Base-by-base conservation (phyloP, 2,888 invertebrate species). In the Pachymerium ferrugineum region DNA sequence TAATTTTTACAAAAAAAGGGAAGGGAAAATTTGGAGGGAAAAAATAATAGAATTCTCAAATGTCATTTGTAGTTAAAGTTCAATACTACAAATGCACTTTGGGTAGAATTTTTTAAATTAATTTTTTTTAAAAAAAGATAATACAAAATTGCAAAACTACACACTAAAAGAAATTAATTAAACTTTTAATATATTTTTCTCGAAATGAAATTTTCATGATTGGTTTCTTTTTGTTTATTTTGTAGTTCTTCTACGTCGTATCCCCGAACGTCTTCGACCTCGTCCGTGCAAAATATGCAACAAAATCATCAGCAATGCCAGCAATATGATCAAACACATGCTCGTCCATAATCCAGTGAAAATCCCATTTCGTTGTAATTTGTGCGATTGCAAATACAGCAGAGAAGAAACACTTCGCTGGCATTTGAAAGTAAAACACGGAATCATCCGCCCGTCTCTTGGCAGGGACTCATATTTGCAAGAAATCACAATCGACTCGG, bases 311-410 rank as follows among this genome's bases (percentile, higher is more conserved):
- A 75, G 74, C 54, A 75, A 75, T 68, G 74, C 75, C n/a, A 74
- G 70, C 67, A 75, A 75, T 69, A 75, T 75, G 75, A 74, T 29
- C 72, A 75, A 75, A 68, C 75, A 75, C 35, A 75, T 75, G 75
- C 62, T 72, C 28, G 68, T 75, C 19, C 72, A 75, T 72, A 74
- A 72, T 31, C 70, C 68, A 19, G 54, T 69, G 28, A 74, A 62
- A 22, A 68, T 74, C 30, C 68, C 71, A 14, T 75, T 73, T 38
- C 70, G 71, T 14, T 75, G 75, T 70, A 30, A 19, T 33, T 16
- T 73, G 42, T 75, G 75, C 72, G 73, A 73, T 25, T 73, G 73
- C 73, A 73, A 73, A 68, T 73, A 73, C 73, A 73, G 73, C 73
- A 62, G 73, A 22, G 73, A 73, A 73, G 73, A 73, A 73, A 73